Base-by-base conservation (phyloP, 1,140 invertebrate species). In the Anagrus nilaparvatae region DNA sequence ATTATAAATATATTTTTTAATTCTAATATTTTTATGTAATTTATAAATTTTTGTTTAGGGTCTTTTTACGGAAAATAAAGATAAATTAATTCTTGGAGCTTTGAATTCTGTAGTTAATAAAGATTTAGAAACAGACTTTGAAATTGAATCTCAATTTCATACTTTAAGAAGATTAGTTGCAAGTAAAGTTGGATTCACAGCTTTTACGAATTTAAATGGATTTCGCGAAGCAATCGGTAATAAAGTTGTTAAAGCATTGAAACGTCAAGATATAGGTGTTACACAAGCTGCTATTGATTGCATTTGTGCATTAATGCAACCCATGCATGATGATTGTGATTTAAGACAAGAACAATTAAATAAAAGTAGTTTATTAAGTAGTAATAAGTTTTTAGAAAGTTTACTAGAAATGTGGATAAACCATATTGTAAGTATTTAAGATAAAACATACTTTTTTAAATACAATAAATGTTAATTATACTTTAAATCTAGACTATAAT, bases 21-120 rank as follows among this genome's bases (percentile, higher is more conserved):
- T 12, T 6, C 28, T 19, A 10, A 30, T 25, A 44, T 61, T 52
- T 64, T 51, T 64, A 52, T 55, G 50, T 63, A 35, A 46, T 65
- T 60, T 62, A 49, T 51, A 0, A 4, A 13, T 13, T 31, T 10
- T 13, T 61, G 64, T 73, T 35, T 62, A 88, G 83, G 83, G 91
- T 46, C 72, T 98, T 40, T 99, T 99, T 76, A 83, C 92, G 9
- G 94, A 98, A 69, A 99, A 97, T 67, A 99, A 98, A 67, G 95
- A 97, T 63, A 95, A 95, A 65, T 69, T 96, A 32, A 98, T 99
- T 51, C 79, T 79, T 49, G 78, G 70, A 44, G 90, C 86, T 25
- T 61, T 89, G 49, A 81, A 79, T 58, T 74, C 79, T 6, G 73
- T 94, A 40, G 76, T 88, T 5, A 81, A 74, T 54, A 76, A 79